Conservation (phyloP, 2,797 vertebrate genomes). For the Argyrosomus regius region DNA sequence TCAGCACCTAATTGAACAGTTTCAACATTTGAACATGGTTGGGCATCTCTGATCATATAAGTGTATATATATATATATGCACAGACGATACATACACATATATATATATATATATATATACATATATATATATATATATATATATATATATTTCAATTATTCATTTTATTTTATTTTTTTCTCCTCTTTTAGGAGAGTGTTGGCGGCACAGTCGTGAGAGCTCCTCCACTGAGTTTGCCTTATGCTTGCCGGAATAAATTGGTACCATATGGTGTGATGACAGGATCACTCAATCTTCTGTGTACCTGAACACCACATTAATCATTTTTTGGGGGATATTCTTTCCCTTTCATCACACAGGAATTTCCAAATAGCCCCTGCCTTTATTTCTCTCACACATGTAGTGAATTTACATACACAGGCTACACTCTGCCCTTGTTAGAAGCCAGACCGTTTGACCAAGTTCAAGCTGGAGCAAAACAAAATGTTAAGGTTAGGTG, state of each 20-base stretch:
- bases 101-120: neutral
- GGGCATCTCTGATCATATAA: neutral
- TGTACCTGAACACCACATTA: constrained; percentile 90
- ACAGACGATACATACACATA: neutral
- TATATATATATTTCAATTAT: neutral
- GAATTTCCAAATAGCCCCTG: constrained; percentile 85
- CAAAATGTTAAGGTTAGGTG: constrained; percentile 81
- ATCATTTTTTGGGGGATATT: constrained; percentile 88
- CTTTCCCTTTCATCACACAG: constrained; percentile 88
- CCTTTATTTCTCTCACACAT: constrained; percentile 85
- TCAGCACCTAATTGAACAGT: constrained; percentile 41
- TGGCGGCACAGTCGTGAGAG: constrained; percentile 75
- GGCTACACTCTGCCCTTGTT: constrained; percentile 79
- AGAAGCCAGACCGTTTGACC: constrained; percentile 79
- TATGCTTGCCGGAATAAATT: constrained; percentile 88
- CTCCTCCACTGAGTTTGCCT: constrained; percentile 83
- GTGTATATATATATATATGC: neutral
- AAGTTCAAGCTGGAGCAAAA: constrained; percentile 79
- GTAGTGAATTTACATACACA: constrained; percentile 84
- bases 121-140: neutral
- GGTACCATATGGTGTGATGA: constrained; percentile 89
- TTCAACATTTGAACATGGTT: constrained; percentile 11
- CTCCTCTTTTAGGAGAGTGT: constrained; percentile 53
- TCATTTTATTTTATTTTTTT: neutral
- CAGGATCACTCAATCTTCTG: constrained; percentile 90